phyloP scores from a whole-genome alignment of 2,888 invertebrate species.

The Leucophora obtusa region DNA sequence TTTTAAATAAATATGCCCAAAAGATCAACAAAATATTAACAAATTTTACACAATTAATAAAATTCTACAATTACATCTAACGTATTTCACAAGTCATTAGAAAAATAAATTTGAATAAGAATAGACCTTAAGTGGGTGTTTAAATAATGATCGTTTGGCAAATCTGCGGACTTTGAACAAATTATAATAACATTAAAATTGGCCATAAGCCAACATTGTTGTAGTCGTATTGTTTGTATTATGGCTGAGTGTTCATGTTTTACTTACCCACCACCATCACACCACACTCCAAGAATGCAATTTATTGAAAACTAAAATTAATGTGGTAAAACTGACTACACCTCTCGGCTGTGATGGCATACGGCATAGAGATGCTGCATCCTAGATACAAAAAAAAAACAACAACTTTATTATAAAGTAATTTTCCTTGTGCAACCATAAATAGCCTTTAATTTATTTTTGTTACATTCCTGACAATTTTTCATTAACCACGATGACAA shows the following conservation, averaged over 20 bases:
- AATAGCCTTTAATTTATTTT: constrained; percentile 60
- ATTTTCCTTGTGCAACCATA: constrained; percentile 60
- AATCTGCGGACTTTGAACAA: not conserved
- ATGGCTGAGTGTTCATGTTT: not conserved
- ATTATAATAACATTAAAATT: not conserved
- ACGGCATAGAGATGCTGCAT: not conserved
- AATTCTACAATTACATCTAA: constrained; percentile 6
- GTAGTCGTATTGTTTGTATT: not conserved
- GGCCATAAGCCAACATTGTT: not conserved
- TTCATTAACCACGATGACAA: constrained; percentile 55
- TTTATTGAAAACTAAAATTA: constrained; percentile 1
- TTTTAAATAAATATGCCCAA: no score
- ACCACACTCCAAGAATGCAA: not conserved
- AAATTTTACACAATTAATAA: constrained; percentile 15
- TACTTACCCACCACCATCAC: not conserved
- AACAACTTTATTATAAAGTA: constrained; percentile 60
- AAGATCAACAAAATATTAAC: not conserved
- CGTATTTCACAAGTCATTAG: constrained; percentile 11
- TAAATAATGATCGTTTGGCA: not conserved
- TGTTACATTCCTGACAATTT: constrained; percentile 57
- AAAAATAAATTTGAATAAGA: constrained; percentile 9
- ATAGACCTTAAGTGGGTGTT: not conserved
- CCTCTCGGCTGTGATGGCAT: not conserved
- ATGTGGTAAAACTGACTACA: not conserved
- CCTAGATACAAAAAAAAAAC: constrained; percentile 33